Evolutionary conservation across 2,797 vertebrate genomes (phyloP).

Genomic region (Acrocephalus scirpaceus): DNA sequence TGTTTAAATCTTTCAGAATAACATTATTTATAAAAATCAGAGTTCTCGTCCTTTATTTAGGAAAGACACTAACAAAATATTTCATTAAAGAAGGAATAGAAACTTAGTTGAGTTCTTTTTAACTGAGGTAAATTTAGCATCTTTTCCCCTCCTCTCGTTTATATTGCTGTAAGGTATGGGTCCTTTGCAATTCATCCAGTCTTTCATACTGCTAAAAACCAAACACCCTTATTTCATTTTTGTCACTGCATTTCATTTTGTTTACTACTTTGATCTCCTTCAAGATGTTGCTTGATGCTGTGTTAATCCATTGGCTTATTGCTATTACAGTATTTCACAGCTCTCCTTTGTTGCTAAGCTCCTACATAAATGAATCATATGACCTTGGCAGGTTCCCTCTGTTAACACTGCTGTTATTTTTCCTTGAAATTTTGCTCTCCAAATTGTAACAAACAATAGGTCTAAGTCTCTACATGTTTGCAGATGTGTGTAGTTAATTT

Average conservation of each 20-base stretch:
- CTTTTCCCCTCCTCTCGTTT: neutral
- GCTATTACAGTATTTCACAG: slow-evolving; percentile 17
- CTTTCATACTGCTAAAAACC: neutral
- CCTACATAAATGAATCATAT: slow-evolving; percentile 15
- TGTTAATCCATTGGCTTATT: neutral
- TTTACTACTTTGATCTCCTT: slow-evolving; percentile 27
- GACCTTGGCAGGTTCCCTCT: slow-evolving; percentile 12
- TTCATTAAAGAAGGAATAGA: neutral
- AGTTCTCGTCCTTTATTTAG: neutral
- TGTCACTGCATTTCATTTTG: neutral
- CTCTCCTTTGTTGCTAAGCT: slow-evolving; percentile 49
- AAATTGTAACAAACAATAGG: neutral
- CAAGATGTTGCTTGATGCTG: neutral
- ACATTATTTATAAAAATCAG: neutral
- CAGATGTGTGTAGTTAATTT: neutral
- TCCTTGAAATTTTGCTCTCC: neutral
- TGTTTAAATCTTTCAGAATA: neutral
- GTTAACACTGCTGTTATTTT: neutral
- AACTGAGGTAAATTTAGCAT: neutral
- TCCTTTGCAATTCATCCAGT: neutral
- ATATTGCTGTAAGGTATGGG: neutral
- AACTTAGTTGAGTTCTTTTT: neutral
- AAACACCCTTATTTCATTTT: neutral
- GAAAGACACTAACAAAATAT: neutral
- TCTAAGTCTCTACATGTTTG: neutral